phyloP scores from a whole-genome alignment of 2,113 vertebrate species.

The Otis tarda region DNA sequence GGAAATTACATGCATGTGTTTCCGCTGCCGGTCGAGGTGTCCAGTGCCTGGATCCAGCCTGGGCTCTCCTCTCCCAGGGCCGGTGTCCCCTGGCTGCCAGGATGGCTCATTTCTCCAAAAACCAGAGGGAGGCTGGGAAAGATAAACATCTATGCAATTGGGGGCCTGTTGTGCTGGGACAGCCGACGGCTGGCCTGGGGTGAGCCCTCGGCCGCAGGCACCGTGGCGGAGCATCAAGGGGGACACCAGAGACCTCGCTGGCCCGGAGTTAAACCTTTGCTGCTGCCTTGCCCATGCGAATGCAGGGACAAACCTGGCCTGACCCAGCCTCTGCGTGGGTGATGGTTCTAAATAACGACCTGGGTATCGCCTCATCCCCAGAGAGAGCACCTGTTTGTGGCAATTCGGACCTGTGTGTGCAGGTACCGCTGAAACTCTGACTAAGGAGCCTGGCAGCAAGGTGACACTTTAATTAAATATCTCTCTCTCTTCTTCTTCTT shows the following conservation, averaged over 20 bases:
- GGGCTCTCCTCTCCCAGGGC: background rate
- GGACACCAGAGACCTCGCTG: background rate
- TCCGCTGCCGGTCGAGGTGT: background rate
- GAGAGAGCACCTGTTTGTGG: background rate
- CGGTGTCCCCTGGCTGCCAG: background rate
- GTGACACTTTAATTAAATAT: background rate
- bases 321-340: background rate
- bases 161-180: no score
- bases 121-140: accelerated
- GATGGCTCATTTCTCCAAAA: background rate
- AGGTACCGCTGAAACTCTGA: background rate
- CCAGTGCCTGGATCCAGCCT: background rate
- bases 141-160: accelerated
- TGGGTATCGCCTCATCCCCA: no score
- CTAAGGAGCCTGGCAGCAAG: background rate
- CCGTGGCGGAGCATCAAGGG: accelerated
- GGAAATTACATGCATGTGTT: background rate
- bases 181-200: background rate
- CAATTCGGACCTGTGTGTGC: background rate
- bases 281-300: background rate
- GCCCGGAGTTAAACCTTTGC: background rate
- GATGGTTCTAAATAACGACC: background rate
- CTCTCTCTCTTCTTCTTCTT: background rate
- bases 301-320: background rate
- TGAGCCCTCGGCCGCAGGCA: background rate